Base-by-base conservation (phyloP, 2,797 vertebrate species). In the Melanitta fusca region DNA sequence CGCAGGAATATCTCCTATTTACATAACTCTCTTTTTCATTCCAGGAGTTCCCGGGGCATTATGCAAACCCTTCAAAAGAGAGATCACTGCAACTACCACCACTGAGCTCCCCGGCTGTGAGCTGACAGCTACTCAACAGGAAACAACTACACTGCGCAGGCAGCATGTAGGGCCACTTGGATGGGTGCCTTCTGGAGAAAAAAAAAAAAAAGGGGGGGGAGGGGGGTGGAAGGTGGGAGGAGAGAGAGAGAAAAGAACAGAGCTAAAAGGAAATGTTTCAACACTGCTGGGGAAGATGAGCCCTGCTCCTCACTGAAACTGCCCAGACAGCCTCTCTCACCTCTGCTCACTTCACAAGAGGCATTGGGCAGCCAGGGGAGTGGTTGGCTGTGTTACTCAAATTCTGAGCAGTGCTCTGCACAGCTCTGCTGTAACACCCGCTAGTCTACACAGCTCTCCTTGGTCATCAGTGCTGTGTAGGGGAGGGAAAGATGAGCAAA, bases 1-100 rank as follows among this genome's bases (percentile, higher is more conserved):
- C 72, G 83, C 79, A 85, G 79, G 75, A 95, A 95, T 95, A 95
- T 69, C 70, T 94, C 69, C 13, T 18, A 13, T 43, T 74, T 87
- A 43, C 88, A 80, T 73, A 53, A 54, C 38, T 69, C 28, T 68
- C 18, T 16, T 14, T 2, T 70, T 85, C 1, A 0, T 95, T 89
- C 89, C 89, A 73, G 70, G 89, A 95, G 66, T 69, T 95, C 79
- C 72, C 36, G 10, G 81, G 64, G 81, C 72, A 64, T 49, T 74
- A 70, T 57, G 75, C 75, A 93, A 81, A 64, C 25, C 36, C 60
- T 32, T 17, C 34, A 21, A 73, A 20, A 51, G 62, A 89, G 64
- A 73, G 62, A 21, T 91, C 65, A 64, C 41, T 2, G 5, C 36
- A 78, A 78, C 21, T 56, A n/a, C 62, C 0, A 0, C 61, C 45